Evolutionary conservation across 2,797 vertebrate genomes (phyloP).

Genomic region (Lepidocolaptes lacrymiger): DNA sequence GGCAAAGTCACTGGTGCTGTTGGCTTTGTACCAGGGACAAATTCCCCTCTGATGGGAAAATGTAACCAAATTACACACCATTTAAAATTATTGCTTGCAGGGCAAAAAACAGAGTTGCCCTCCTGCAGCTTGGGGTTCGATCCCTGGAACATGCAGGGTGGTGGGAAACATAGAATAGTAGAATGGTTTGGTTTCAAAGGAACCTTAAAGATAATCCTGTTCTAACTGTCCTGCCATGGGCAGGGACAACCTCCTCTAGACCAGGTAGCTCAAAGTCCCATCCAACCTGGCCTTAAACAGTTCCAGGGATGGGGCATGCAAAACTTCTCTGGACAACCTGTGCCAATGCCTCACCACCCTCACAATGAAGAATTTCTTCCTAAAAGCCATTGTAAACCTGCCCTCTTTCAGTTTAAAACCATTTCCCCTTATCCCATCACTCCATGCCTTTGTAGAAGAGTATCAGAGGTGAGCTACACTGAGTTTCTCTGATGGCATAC

Average conservation of each 20-base stretch:
- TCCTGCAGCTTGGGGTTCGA: background rate
- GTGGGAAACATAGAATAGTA: background rate
- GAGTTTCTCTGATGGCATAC: accelerated
- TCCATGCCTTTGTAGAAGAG: background rate
- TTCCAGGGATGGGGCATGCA: background rate
- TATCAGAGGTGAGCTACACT: accelerated
- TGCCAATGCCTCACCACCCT: background rate
- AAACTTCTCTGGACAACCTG: background rate
- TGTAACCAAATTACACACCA: background rate
- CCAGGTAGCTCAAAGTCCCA: accelerated
- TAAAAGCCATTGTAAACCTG: background rate
- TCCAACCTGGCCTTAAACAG: background rate
- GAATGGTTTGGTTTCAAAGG: background rate
- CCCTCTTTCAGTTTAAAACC: background rate
- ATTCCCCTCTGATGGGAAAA: background rate
- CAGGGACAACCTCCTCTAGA: background rate
- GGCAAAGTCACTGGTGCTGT: background rate
- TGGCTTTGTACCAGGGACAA: background rate
- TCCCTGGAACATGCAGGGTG: background rate
- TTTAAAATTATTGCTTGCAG: background rate
- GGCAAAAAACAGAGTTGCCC: background rate
- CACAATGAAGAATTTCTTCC: background rate
- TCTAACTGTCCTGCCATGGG: background rate
- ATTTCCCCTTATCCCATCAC: background rate
- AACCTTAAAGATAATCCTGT: background rate